phyloP scores from a whole-genome alignment of 1,140 invertebrate species.

The Leptopilina boulardi region DNA sequence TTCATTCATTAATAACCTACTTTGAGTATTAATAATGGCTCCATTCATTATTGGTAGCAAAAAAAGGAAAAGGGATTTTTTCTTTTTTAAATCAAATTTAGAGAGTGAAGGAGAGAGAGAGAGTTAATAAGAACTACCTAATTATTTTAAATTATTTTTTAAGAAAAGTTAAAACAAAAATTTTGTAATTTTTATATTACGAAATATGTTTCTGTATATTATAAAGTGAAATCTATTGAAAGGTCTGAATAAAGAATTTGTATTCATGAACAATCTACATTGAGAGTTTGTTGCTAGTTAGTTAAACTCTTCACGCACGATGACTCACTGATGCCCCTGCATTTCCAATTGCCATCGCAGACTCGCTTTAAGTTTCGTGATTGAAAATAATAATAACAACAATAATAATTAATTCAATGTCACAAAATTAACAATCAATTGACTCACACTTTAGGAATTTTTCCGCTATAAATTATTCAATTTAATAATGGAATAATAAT shows the following conservation, averaged over 20 bases:
- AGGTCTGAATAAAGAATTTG: neutral
- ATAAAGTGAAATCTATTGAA: neutral
- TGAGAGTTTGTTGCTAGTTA: slow-evolving; percentile 41
- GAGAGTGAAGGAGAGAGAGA: no score
- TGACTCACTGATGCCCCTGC: slow-evolving; percentile 57
- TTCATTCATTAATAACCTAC: slow-evolving; percentile 10
- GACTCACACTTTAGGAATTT: neutral
- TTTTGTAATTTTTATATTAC: neutral
- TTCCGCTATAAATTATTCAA: neutral
- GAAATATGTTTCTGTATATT: neutral
- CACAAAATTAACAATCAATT: neutral
- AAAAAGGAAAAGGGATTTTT: no score
- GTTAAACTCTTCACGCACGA: slow-evolving; percentile 57
- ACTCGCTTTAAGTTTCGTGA: slow-evolving; percentile 42
- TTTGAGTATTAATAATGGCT: slow-evolving; percentile 10
- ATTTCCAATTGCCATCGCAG: slow-evolving; percentile 61
- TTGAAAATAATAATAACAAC: slow-evolving; percentile 42
- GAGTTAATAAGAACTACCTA: neutral
- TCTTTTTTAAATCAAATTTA: neutral
- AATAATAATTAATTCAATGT: slow-evolving; percentile 43
- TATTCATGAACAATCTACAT: slow-evolving; percentile 18
- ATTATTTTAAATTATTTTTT: neutral
- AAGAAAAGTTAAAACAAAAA: neutral
- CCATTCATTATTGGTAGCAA: slow-evolving; percentile 42
- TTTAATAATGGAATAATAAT: neutral